Percentiles rank a stretch among this genome's conserved stretches.
Conservation (phyloP, 2,888 invertebrate genomes). For the Brachycybe producta region DNA sequence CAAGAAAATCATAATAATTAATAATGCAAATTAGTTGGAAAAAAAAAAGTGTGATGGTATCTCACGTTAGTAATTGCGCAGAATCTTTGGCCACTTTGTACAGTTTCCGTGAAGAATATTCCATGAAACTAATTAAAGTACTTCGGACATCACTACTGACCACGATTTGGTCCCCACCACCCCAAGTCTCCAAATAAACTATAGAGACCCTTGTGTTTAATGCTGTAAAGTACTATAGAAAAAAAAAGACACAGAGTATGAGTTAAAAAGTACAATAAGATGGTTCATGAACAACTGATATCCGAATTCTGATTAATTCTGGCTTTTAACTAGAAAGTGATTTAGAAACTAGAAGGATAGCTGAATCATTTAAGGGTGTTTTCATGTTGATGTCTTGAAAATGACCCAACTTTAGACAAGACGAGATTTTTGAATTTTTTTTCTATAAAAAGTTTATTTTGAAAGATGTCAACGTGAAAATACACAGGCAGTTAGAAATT, state of each 20-base stretch:
- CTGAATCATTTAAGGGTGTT: too few relatives aligned
- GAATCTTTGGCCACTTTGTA: conserved; percentile 81
- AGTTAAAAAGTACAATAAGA: background rate
- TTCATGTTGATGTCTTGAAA: too few relatives aligned
- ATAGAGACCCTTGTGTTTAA: conserved; percentile 90
- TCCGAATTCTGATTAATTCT: too few relatives aligned
- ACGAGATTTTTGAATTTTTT: too few relatives aligned
- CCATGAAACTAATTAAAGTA: conserved; percentile 80
- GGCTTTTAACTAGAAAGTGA: too few relatives aligned
- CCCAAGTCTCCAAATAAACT: conserved; percentile 95
- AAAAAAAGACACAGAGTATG: conserved; percentile 15
- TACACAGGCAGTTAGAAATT: too few relatives aligned
- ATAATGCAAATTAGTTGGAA: conserved; percentile 19
- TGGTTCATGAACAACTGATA: too few relatives aligned
- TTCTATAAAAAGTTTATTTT: too few relatives aligned
- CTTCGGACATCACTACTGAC: conserved; percentile 71
- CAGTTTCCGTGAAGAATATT: conserved; percentile 73
- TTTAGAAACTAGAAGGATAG: too few relatives aligned
- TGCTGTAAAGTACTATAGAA: conserved; percentile 64
- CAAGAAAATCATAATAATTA: conserved; percentile 13
- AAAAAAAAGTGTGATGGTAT: too few relatives aligned
- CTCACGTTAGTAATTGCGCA: conserved; percentile 81
- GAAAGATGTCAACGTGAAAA: too few relatives aligned
- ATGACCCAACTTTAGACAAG: background rate
- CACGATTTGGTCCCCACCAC: conserved; percentile 60